These are phyloP conservation scores for Zosterops japonicus DNA, from an alignment of 2,113 vertebrate species.

Conservation along the genomic window DNA sequence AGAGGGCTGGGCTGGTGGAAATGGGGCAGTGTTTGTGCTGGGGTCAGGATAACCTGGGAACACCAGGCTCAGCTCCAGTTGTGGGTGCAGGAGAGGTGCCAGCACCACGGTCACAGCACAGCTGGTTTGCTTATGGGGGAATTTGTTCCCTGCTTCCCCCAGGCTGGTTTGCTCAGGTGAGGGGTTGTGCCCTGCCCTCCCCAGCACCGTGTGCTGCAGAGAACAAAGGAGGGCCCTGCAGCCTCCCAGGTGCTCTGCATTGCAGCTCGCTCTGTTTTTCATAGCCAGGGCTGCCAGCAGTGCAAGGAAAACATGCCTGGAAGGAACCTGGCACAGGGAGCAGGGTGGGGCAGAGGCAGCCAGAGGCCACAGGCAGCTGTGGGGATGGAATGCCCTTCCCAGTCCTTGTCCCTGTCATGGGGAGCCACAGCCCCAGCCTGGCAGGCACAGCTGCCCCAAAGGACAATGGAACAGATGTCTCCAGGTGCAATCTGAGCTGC, in stretches of 20 bases:
- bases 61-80: not conserved
- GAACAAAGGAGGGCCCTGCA: not conserved
- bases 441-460: rapidly evolving
- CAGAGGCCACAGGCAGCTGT: rapidly evolving
- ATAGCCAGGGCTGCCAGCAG: not conserved
- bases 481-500: not conserved
- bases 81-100: not conserved
- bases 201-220: not conserved
- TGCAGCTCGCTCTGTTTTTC: not conserved
- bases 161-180: not conserved
- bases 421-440: rapidly evolving
- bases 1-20: not conserved
- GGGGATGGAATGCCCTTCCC: not conserved
- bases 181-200: not conserved
- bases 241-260: not conserved
- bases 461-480: rapidly evolving
- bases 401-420: not conserved
- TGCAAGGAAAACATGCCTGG: rapidly evolving
- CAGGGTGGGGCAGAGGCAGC: not conserved
- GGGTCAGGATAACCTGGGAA: not conserved
- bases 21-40: not conserved
- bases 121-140: not conserved
- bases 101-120: rapidly evolving
- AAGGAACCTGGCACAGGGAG: not conserved
- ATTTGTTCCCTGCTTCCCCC: not conserved